Base-by-base conservation (phyloP, 2,113 vertebrate genomes). In the Oreotragus oreotragus region DNA sequence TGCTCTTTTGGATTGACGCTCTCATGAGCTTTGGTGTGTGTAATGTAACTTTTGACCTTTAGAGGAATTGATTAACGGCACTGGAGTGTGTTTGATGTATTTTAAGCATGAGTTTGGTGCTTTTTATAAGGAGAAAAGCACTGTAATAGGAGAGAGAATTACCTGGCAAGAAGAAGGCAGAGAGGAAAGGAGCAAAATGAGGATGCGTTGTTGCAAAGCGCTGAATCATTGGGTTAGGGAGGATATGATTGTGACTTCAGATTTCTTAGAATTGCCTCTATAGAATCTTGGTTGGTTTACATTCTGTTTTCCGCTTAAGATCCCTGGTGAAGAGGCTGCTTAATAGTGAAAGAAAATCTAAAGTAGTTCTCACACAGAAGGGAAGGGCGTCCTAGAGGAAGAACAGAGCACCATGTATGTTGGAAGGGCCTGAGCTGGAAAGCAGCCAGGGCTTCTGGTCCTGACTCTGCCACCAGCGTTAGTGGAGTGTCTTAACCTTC, bases 41-140 rank as follows among this genome's bases (percentile, higher is more conserved):
- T 88, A 28, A 43, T 84, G 9, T 57, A 96, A 97, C 94, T 95
- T 93, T 91, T 94, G 76, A 80, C 93, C 90, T 87, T 97, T 96
- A 92, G 91, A 93, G 66, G 93, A 97, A 60, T 27, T 27, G 39
- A 80, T 97, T 96, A 84, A 94, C 62, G 85, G 93, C 94, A 86
- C 90, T 25, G 60, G 88, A 86, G 39, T 84, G 73, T 97, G 70
- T 95, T 16, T 30, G 84, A 33, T 98, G 89, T 88, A 13, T 86
- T 95, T 93, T 93, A 92, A 97, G 96, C 94, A 97, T 98, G 98
- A 70, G 10, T 84, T 97, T 88, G 19, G 19, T 88, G 83, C 47
- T 70, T 77, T 62, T 53, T 87, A 10, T 28, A 70, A 58, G 70
- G 66, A 92, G 9, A 92, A 94, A 66, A 80, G 1, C 28, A 90